Evolutionary conservation across 2,888 invertebrate species (phyloP), one percentile per base, ranked within the genome.

Genomic region (Pammene fasciana): DNA sequence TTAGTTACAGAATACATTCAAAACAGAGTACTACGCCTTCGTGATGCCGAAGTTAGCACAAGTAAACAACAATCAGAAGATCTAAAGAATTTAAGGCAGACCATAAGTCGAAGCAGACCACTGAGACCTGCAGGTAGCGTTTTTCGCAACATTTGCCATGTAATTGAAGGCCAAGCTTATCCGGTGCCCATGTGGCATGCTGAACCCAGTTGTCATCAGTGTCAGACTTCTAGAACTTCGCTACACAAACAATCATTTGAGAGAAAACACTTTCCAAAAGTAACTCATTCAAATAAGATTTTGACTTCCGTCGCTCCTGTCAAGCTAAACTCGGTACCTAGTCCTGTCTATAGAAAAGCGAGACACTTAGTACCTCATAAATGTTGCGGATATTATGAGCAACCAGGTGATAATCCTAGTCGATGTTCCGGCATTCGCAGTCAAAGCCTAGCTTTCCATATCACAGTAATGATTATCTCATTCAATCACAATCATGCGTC

Each of bases 1-100:
- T 73, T 90, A 60, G 87, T 92, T 8, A 86, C 91, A 50, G 90
- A 92, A 72, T 90, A 89, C 75, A 79, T 92, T 57, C 89, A 90
- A 76, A 87, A 78, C 52, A 85, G 92, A 71, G 83, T 78, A n/a
- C 80, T 91, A 52, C 83, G 88, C 11, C 78, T 92, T 66, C 77
- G 92, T 34, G 86, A 90, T 76, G 70, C 78, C 56, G 82, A 83
- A 38, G 67, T 75, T 14, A 72, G 60, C 38, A 66, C 74, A 9
- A 80, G 71, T 61, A 86, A 82, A 74, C 87, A 81, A 65, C 67
- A 72, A 59, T 60, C 72, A n/a, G 86, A 87, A 13, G 88, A 91
- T 50, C 79, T 92, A 56, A 82, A 83, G 50, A 87, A 81, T 64
- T 79, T 91, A 68, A 90, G 86, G 72, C 85, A 90, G 67, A 92